Conservation (phyloP, 2,797 vertebrate genomes). For the Falco novaeseelandiae region DNA sequence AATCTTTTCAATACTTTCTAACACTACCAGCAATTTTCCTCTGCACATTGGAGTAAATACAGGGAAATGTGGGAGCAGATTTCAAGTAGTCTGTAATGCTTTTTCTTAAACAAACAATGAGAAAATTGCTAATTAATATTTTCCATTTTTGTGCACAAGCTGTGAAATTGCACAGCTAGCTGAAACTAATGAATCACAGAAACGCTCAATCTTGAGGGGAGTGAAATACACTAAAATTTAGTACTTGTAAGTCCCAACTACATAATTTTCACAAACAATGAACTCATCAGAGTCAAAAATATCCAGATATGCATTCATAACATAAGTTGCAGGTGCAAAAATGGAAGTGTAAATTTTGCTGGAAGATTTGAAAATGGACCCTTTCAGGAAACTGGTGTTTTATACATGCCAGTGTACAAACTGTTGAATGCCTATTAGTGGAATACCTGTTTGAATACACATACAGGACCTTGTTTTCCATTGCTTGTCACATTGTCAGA, state of each 20-base stretch:
- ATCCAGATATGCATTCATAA: neutral
- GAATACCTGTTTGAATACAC: neutral
- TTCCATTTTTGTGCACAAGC: conserved; percentile 57
- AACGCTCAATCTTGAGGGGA: neutral
- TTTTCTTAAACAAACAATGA: conserved; percentile 59
- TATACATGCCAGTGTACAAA: neutral
- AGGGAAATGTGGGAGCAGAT: conserved; percentile 34
- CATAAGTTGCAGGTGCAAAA: conserved; percentile 15
- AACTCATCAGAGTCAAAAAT: conserved; percentile 17
- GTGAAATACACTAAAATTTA: neutral
- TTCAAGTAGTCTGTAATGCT: conserved; percentile 46
- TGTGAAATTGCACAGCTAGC: conserved; percentile 63
- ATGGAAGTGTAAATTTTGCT: neutral
- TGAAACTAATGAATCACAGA: conserved; percentile 50
- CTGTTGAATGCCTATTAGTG: neutral
- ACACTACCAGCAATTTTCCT: conserved; percentile 11
- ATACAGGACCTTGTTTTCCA: neutral
- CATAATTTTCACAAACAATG: conserved; percentile 29
- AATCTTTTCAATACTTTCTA: conserved; percentile 54
- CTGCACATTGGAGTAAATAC: conserved; percentile 17
- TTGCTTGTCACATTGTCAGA: neutral
- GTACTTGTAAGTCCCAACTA: neutral
- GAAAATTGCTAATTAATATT: conserved; percentile 76
- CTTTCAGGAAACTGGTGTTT: neutral
- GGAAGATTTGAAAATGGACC: neutral